These are phyloP conservation scores for Gymnogyps californianus DNA, from an alignment of 2,113 vertebrate genomes.

Conservation along the genomic window DNA sequence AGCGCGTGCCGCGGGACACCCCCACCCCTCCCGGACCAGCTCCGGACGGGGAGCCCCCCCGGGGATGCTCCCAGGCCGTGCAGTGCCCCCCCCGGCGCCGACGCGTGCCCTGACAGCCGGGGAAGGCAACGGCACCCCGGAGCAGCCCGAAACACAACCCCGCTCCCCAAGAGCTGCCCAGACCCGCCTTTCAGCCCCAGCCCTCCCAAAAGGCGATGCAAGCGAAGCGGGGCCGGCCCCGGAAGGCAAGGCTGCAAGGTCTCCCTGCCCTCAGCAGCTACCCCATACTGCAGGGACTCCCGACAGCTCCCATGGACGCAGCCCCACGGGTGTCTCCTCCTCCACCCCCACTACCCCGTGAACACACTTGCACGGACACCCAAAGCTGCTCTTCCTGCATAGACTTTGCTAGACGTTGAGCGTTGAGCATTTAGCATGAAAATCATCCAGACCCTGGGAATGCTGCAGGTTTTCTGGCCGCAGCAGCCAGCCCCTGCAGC, in stretches of 20 bases:
- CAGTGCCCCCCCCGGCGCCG: neutral
- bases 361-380: neutral
- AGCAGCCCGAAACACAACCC: neutral
- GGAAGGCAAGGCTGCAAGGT: neutral
- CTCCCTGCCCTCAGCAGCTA: neutral
- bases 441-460: neutral
- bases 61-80: neutral
- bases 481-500: neutral
- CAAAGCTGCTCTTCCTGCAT: neutral
- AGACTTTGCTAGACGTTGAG: neutral
- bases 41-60: no score
- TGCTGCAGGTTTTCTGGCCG: neutral
- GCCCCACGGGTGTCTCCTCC: neutral
- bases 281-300: neutral
- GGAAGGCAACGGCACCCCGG: neutral
- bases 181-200: neutral
- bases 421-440: neutral
- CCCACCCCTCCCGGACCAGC: no score
- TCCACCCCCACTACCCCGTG: no score
- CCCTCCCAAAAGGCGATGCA: neutral
- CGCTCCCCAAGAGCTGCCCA: neutral
- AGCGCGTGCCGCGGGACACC: neutral
- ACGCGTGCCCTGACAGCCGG: neutral
- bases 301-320: rapidly evolving
- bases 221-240: neutral